Base-by-base conservation (phyloP, 2,113 vertebrate genomes). In the Coturnix japonica region DNA sequence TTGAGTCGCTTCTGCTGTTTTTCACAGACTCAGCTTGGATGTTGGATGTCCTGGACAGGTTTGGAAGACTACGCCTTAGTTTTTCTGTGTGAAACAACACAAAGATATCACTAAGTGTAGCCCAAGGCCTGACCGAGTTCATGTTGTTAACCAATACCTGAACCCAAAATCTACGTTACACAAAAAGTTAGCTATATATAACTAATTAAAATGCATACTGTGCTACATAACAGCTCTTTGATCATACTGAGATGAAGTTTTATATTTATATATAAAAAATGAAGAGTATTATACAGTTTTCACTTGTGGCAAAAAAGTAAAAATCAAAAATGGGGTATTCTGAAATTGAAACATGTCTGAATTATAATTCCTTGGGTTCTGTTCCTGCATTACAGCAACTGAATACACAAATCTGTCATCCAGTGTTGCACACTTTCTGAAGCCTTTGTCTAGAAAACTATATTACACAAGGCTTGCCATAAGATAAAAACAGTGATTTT, bases 1-100 rank as follows among this genome's bases (percentile, higher is more conserved):
- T 99, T 94, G 99, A 99, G 94, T 99, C 99, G 66, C 99, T 99
- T 97, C 99, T 98, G 94, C 99, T 99, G 97, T 98, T 99, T 98
- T 99, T 99, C 90, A 99, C 99, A 26, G 98, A 98, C 95, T 99
- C 99, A 59, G 97, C 97, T 96, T 98, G 98, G 70, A 97, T 97
- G 19, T 77, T 97, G 53, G 98, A 73, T 95, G 98, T 97, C 88
- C 98, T 98, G 8, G 98, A 98, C 79, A 99, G 98, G 97, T 99
- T 99, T 95, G 99, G 99, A 98, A 99, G 99, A 98, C 99, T 99
- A 80, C 99, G 98, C 74, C 99, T 98, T 95, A 99, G 95, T 95
- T 99, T 99, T 97, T 99, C 99, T 99, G 91, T 46, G 71, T 33
- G 5, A 84, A 96, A 13, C 74, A 73, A 97, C 49, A 88, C 54